phyloP scores from a whole-genome alignment of 1,140 invertebrate genomes.

The Myzus persicae region DNA sequence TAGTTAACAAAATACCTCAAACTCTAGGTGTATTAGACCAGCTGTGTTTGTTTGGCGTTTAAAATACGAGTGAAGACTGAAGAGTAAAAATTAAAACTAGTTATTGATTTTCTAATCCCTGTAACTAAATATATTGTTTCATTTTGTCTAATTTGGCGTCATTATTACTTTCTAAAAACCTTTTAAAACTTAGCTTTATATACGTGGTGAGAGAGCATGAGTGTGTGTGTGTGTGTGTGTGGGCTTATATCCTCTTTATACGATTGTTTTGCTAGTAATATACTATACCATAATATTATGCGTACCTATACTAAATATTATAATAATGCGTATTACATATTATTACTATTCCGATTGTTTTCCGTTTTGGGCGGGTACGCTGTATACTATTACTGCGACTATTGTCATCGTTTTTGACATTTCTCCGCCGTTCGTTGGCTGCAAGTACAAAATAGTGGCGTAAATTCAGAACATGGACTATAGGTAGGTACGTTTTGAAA shows the following conservation, averaged over 20 bases:
- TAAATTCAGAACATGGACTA: neutral
- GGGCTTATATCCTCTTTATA: neutral
- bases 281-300: neutral
- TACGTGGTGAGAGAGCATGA: neutral
- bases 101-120: neutral
- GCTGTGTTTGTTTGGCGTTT: neutral
- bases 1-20: neutral
- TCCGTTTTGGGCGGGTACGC: neutral
- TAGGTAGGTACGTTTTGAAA: conserved; percentile 5
- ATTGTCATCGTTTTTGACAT: neutral
- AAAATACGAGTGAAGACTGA: neutral
- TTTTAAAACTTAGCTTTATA: neutral
- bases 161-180: neutral
- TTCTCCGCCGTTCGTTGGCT: neutral
- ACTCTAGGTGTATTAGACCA: neutral
- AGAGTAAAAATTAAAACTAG: neutral
- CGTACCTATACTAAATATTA: neutral
- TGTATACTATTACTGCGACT: neutral
- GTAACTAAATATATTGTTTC: neutral
- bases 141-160: neutral
- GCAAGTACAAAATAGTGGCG: neutral
- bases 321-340: conserved; percentile 7
- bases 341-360: conserved; percentile 12
- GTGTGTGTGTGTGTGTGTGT: neutral
- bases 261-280: neutral